Evolutionary conservation across 2,113 vertebrate genomes (phyloP).

Genomic region (Hymenochirus boettgeri): DNA sequence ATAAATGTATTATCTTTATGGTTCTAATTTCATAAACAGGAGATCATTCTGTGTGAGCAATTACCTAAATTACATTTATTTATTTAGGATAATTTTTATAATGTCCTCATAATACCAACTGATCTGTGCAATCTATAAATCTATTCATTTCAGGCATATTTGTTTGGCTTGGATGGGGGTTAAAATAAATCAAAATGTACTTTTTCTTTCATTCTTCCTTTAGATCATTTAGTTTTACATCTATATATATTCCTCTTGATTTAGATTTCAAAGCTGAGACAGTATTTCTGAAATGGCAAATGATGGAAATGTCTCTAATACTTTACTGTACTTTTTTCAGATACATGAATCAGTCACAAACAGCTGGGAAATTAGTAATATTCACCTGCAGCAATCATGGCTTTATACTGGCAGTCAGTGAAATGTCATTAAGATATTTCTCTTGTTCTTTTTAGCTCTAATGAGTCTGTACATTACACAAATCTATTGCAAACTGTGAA

Average conservation of each 20-base stretch:
- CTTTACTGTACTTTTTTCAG: constrained; percentile 9
- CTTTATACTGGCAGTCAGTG: constrained; percentile 27
- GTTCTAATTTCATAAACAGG: constrained; percentile 55
- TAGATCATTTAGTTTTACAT: too few relatives aligned
- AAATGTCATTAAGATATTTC: constrained; percentile 25
- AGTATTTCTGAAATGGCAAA: constrained; percentile 11
- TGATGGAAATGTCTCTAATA: constrained; percentile 2
- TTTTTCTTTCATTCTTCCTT: too few relatives aligned
- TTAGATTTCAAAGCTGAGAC: too few relatives aligned
- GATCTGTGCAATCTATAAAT: too few relatives aligned
- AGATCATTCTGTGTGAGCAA: constrained; percentile 52
- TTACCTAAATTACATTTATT: constrained; percentile 53
- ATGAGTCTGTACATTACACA: background rate
- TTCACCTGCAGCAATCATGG: constrained; percentile 24
- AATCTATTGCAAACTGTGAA: too few relatives aligned
- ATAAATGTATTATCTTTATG: constrained; percentile 50
- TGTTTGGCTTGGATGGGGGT: too few relatives aligned
- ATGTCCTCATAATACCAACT: too few relatives aligned
- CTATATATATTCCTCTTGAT: too few relatives aligned
- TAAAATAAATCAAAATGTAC: too few relatives aligned
- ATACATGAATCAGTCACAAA: constrained; percentile 23
- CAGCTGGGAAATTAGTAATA: constrained; percentile 37
- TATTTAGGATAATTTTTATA: too few relatives aligned
- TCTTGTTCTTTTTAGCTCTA: background rate
- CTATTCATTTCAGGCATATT: too few relatives aligned